Evolutionary conservation across 2,113 vertebrate species (phyloP).

Genomic region (Colinus virginianus): DNA sequence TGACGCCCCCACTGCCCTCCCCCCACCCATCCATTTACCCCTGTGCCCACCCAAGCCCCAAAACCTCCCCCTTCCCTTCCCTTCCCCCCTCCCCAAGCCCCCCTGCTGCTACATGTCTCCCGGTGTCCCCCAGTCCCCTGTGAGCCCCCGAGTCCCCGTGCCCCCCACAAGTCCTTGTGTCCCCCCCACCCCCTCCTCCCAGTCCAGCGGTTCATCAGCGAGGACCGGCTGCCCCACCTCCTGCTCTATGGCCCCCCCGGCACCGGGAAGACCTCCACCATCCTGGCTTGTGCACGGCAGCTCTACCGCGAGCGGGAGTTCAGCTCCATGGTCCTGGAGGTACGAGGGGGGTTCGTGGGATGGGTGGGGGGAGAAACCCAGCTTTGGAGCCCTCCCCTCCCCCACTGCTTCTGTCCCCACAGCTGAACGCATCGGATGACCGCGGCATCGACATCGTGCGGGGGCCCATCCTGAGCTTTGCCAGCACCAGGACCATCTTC

Average conservation of each 20-base stretch:
- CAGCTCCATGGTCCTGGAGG: conserved; percentile 97
- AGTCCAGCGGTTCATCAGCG: conserved; percentile 95
- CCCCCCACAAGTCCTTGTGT: not conserved
- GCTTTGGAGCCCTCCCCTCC: not conserved
- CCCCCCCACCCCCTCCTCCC: not conserved
- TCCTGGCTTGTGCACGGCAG: conserved; percentile 92
- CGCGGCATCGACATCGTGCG: conserved; percentile 93
- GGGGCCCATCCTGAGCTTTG: conserved; percentile 93
- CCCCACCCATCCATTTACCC: too few species aligned
- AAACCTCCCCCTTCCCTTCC: too few species aligned
- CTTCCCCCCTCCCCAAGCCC: too few species aligned
- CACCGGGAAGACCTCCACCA: conserved; percentile 96
- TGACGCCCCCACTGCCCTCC: too few species aligned
- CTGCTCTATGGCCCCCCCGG: conserved; percentile 97
- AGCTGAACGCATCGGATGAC: conserved; percentile 98
- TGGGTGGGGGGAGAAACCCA: not conserved
- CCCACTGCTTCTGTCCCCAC: accelerated
- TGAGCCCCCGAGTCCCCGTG: too few species aligned
- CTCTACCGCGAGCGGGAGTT: conserved; percentile 93
- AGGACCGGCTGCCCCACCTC: conserved; percentile 92
- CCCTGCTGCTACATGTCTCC: too few species aligned
- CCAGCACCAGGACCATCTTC: conserved; percentile 98
- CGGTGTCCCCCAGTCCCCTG: too few species aligned
- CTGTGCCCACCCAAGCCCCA: too few species aligned
- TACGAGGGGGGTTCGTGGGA: conserved; percentile 23